These are phyloP conservation scores for Oreochromis mossambicus DNA, from an alignment of 2,797 vertebrate genomes.

Conservation along the genomic window DNA sequence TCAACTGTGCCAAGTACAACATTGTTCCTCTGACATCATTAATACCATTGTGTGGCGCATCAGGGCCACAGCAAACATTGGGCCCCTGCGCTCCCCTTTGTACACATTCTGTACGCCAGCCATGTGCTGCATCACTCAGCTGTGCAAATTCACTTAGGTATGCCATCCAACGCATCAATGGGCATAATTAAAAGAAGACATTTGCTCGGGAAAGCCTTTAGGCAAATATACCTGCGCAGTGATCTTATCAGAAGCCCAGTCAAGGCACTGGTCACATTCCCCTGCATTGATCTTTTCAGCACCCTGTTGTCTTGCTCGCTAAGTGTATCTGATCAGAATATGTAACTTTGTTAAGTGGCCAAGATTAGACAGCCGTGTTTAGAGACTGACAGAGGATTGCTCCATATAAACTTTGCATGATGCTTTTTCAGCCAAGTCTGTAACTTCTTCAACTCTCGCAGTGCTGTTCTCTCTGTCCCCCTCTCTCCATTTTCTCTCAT, in stretches of 20 bases:
- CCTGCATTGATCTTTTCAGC: constrained; percentile 6
- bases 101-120: constrained; percentile 13
- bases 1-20: constrained; percentile 47
- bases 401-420: constrained; percentile 21
- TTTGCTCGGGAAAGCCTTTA: constrained; percentile 54
- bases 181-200: constrained; percentile 66
- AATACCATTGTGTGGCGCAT: constrained; percentile 41
- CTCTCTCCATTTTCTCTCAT: constrained; percentile 21
- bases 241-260: constrained; percentile 43
- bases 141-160: constrained; percentile 62
- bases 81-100: not conserved
- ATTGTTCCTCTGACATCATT: constrained; percentile 53
- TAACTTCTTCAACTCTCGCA: not conserved
- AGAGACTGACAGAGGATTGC: constrained; percentile 18
- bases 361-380: constrained; percentile 51
- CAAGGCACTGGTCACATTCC: constrained; percentile 16
- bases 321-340: constrained; percentile 52
- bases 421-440: constrained; percentile 8
- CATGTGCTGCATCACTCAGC: constrained; percentile 33
- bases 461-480: not conserved
- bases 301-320: constrained; percentile 38
- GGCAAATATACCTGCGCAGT: constrained; percentile 56
- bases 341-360: constrained; percentile 51
- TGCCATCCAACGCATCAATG: constrained; percentile 48
- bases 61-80: constrained; percentile 24